Base-by-base conservation (phyloP, 1,140 invertebrate genomes). In the Harpegnathos saltator region DNA sequence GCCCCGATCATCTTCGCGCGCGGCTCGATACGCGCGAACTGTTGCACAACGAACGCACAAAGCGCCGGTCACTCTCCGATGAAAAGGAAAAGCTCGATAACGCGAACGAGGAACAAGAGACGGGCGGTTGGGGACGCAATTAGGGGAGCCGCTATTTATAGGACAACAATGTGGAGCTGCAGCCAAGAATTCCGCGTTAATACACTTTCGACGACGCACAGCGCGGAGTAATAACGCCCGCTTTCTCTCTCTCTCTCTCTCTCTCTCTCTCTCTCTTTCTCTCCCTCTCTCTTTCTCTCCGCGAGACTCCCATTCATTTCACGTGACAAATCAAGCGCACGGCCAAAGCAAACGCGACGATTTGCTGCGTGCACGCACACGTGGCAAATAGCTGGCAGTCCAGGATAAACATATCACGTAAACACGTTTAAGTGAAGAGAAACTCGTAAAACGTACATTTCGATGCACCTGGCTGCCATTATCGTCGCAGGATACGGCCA, bases 391-490 rank as follows among this genome's bases (percentile, higher is more conserved):
- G 52, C 52, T 80, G 65, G 50, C 38, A 80, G 44, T 9, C 12
- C n/a, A n/a, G 9, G 22, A 26, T 69, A 78, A 78, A 56, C 56
- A 71, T 59, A 52, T 66, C 26, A n/a, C 58, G 22, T 80, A 80
- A 80, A 80, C 22, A 80, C 7, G 44, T 17, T 17, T 59, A 59
- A 80, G 75, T 29, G 75, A 78, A 48, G 33, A 22, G 7, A 58
- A 80, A 80, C 52, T 69, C 24, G 24, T 80, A 15, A 69, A 80
- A 58, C 24, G 4, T 2, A 14, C 50, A 69, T 80, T 69, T n/a
- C 11, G 68, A 56, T 78, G 17, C 63, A 80, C 33, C 65, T 80
- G 75, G 63, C 62, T 44, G 44, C 24, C 52, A 58, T 80, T 80
- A 71, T 29, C 52, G 52, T 24, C 24, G 19, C 52, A 71, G n/a